A percentile compares a stretch with the other conserved stretches of the same genome.
phyloP scores from a whole-genome alignment of 2,888 invertebrate species.

The Timema podura region DNA sequence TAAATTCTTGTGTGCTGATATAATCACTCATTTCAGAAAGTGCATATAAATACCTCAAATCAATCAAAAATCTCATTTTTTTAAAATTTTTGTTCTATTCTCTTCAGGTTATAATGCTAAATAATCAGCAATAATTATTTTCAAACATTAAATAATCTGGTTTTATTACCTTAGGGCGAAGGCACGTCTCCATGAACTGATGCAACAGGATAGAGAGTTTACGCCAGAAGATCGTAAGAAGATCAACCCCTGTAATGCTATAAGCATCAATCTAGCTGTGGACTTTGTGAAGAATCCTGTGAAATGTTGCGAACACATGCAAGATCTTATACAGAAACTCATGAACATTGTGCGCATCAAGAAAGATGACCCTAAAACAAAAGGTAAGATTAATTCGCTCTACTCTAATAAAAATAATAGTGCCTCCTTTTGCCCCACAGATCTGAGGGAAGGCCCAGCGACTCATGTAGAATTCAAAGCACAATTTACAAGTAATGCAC shows the following conservation, averaged over 20 bases:
- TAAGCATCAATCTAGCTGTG: conserved; percentile 86
- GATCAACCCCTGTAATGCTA: conserved; percentile 89
- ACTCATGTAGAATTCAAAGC: no score
- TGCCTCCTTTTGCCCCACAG: no score
- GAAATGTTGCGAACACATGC: conserved; percentile 87
- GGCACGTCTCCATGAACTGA: conserved; percentile 84
- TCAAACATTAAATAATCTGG: no score
- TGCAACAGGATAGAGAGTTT: conserved; percentile 88
- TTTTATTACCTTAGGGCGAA: conserved; percentile 67
- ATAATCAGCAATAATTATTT: no score
- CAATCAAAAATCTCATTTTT: no score
- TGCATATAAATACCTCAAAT: no score
- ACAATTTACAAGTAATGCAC: no score
- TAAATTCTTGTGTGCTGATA: no score
- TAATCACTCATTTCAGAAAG: no score
- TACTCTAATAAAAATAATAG: not conserved
- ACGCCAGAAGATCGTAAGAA: conserved; percentile 76
- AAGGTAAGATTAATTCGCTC: conserved; percentile 51
- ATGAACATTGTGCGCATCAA: conserved; percentile 80
- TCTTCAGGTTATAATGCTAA: no score
- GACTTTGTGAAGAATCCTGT: conserved; percentile 95
- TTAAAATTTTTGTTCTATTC: no score
- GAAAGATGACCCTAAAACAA: conserved; percentile 84
- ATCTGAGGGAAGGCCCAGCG: no score
- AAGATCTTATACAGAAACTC: conserved; percentile 79